These are phyloP conservation scores for Epirrhoe tristata DNA, from an alignment of 2,888 invertebrate species.

Conservation along the genomic window DNA sequence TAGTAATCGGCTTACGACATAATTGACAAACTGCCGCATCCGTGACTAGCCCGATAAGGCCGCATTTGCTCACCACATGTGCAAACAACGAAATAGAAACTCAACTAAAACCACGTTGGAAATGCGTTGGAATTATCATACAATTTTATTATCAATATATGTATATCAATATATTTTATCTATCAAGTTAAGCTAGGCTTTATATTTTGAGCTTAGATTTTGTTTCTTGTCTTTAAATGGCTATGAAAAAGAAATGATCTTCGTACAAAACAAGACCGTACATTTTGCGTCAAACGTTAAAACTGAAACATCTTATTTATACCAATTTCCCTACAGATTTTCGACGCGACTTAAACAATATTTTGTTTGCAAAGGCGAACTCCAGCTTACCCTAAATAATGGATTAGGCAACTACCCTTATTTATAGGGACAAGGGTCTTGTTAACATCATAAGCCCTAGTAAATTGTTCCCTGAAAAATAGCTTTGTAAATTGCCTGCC, in stretches of 20 bases:
- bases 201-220: too few relatives aligned
- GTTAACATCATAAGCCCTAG: constrained; percentile 40
- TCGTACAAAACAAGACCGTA: too few relatives aligned
- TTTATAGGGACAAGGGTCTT: constrained; percentile 40
- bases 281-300: background rate
- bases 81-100: constrained; percentile 25
- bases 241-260: too few relatives aligned
- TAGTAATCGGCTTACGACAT: constrained; percentile 35
- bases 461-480: constrained; percentile 37
- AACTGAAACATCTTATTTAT: constrained; percentile 10
- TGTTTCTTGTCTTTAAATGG: too few relatives aligned
- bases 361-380: constrained; percentile 28
- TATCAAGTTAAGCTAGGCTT: too few relatives aligned
- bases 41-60: constrained; percentile 26
- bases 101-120: constrained; percentile 1
- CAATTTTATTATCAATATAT: too few relatives aligned
- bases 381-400: constrained; percentile 40
- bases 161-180: too few relatives aligned
- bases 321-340: constrained; percentile 15
- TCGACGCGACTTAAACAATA: constrained; percentile 16
- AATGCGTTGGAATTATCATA: background rate
- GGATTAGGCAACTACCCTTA: constrained; percentile 42
- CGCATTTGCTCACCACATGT: constrained; percentile 26
- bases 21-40: constrained; percentile 36
- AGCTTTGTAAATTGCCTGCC: constrained; percentile 20